Evolutionary conservation across 2,113 vertebrate species (phyloP).

Genomic region (Bucco capensis): DNA sequence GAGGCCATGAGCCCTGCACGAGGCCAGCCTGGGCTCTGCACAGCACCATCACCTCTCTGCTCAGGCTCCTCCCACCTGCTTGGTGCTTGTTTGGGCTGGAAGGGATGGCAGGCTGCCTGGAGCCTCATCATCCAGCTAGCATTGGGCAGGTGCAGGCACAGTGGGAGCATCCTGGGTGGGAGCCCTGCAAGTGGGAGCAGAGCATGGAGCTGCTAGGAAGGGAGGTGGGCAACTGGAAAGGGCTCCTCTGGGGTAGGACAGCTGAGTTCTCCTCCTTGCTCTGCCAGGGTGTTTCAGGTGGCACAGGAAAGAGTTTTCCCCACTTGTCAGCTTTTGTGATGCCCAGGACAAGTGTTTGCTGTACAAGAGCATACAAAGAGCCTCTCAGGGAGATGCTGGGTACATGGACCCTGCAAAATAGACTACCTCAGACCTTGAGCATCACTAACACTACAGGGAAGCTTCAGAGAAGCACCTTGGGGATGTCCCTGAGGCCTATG

Average conservation of each 20-base stretch:
- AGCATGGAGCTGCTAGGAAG: accelerated
- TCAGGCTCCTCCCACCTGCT: neutral
- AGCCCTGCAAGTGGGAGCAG: neutral
- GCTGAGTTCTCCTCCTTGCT: neutral
- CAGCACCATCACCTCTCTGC: neutral
- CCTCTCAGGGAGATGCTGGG: neutral
- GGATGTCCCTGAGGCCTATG: neutral
- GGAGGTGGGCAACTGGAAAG: neutral
- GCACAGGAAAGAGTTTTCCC: neutral
- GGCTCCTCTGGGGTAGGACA: neutral
- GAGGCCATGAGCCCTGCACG: neutral
- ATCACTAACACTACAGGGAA: neutral
- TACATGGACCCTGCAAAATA: accelerated
- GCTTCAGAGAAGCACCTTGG: neutral
- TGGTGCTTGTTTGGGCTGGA: neutral
- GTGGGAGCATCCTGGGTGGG: neutral
- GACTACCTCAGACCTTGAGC: neutral
- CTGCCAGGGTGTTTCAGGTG: neutral
- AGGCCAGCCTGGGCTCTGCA: neutral
- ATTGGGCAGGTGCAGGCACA: neutral
- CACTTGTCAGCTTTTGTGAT: neutral
- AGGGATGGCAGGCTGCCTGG: neutral
- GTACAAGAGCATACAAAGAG: neutral
- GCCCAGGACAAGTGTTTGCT: neutral
- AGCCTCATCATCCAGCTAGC: neutral